Evolutionary conservation across 1,140 invertebrate genomes (phyloP).

Genomic region (Dufourea novaeangliae): DNA sequence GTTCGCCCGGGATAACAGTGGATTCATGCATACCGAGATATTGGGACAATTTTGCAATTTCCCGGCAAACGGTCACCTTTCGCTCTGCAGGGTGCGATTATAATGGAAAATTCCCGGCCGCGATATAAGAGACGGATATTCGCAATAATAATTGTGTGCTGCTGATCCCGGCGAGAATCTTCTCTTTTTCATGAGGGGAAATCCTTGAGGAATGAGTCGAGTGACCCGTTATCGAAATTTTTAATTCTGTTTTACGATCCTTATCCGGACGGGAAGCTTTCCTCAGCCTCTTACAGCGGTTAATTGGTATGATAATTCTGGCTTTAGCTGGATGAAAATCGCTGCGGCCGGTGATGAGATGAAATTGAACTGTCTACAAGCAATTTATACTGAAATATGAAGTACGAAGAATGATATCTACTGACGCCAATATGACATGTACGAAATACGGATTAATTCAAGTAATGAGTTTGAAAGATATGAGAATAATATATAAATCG

Average conservation of each 20-base stretch:
- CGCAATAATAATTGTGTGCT: not conserved
- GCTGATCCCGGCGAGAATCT: not conserved
- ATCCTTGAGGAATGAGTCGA: not conserved
- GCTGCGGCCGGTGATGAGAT: too few relatives aligned
- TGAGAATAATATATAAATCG: too few relatives aligned
- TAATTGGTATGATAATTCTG: not conserved
- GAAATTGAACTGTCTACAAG: too few relatives aligned
- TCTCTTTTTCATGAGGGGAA: not conserved
- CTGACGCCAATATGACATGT: too few relatives aligned
- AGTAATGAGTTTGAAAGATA: too few relatives aligned
- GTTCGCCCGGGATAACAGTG: not conserved
- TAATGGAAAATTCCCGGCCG: slow-evolving; percentile 3
- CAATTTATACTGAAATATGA: too few relatives aligned
- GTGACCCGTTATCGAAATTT: not conserved
- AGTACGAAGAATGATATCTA: too few relatives aligned
- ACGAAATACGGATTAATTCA: too few relatives aligned
- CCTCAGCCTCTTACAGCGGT: not conserved
- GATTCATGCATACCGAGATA: slow-evolving; percentile 22
- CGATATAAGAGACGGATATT: not conserved
- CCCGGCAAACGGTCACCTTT: slow-evolving; percentile 14
- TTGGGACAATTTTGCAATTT: slow-evolving; percentile 22
- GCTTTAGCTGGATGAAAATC: too few relatives aligned
- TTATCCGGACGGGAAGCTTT: not conserved
- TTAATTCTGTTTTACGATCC: not conserved
- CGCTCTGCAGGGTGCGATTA: slow-evolving; percentile 1